phyloP scores from a whole-genome alignment of 2,888 invertebrate genomes.

The Dryadula phaetusa region DNA sequence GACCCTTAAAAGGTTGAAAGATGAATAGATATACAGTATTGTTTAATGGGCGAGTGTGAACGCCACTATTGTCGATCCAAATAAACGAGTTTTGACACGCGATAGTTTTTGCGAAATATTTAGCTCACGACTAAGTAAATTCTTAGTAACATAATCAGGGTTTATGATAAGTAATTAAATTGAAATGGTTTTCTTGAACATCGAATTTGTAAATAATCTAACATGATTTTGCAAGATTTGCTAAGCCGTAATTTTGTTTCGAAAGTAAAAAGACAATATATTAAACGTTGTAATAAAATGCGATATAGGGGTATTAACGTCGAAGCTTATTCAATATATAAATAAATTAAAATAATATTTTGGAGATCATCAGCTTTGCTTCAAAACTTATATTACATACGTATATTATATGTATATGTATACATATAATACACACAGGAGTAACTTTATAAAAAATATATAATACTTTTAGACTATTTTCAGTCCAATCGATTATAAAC shows the following conservation, averaged over 20 bases:
- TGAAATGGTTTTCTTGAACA: conserved; percentile 73
- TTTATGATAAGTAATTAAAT: conserved; percentile 75
- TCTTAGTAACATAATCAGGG: conserved; percentile 70
- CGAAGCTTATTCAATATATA: no score
- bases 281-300: conserved; percentile 2
- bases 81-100: conserved; percentile 80
- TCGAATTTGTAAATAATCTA: conserved; percentile 63
- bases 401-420: no score
- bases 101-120: conserved; percentile 73
- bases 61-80: conserved; percentile 71
- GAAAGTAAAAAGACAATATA: conserved; percentile 30
- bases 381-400: no score
- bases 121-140: conserved; percentile 75
- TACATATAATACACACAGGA: no score
- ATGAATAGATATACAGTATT: conserved; percentile 71
- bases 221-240: conserved; percentile 60
- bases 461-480: no score
- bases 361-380: no score
- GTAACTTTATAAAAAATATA: no score
- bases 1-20: conserved; percentile 65
- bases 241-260: conserved; percentile 30
- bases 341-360: background rate
- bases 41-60: conserved; percentile 80
- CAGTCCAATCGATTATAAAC: background rate
- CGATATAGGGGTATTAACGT: conserved; percentile 1